Evolutionary conservation across 2,113 vertebrate genomes (phyloP).

Genomic region (Damaliscus lunatus): DNA sequence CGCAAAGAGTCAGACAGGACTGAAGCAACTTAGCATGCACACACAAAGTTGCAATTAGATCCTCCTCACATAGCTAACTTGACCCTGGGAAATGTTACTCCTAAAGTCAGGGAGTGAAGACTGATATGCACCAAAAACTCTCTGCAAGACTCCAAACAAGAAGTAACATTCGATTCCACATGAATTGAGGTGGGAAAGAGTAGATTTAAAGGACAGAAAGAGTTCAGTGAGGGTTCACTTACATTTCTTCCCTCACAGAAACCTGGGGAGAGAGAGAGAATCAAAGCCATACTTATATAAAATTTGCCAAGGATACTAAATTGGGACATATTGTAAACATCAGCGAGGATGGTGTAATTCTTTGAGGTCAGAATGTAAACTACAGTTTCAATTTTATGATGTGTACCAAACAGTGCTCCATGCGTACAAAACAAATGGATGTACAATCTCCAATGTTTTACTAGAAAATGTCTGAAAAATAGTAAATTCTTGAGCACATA

Average conservation of each 20-base stretch:
- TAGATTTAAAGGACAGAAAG: constrained; percentile 60
- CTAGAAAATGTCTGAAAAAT: constrained; percentile 70
- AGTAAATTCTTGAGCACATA: constrained; percentile 67
- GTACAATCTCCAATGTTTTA: constrained; percentile 61
- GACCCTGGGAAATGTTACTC: constrained; percentile 10
- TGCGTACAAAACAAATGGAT: constrained; percentile 71
- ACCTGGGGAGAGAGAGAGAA: constrained; percentile 32
- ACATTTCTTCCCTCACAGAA: constrained; percentile 58
- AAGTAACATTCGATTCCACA: constrained; percentile 59
- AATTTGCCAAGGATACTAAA: constrained; percentile 70
- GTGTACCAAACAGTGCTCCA: constrained; percentile 65
- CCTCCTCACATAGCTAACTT: constrained; percentile 14
- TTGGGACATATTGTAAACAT: constrained; percentile 69
- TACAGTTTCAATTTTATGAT: constrained; percentile 71
- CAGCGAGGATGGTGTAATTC: constrained; percentile 67
- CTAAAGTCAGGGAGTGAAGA: constrained; percentile 18
- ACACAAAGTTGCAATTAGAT: not conserved
- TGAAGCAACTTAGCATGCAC: not conserved
- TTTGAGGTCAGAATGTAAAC: constrained; percentile 70
- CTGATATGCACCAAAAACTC: constrained; percentile 4
- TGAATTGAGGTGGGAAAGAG: constrained; percentile 59
- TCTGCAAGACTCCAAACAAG: constrained; percentile 6
- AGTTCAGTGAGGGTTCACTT: constrained; percentile 62
- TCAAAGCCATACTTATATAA: constrained; percentile 70
- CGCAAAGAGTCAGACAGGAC: not conserved